phyloP scores from a whole-genome alignment of 2,113 vertebrate species.

The Gambusia holbrooki region DNA sequence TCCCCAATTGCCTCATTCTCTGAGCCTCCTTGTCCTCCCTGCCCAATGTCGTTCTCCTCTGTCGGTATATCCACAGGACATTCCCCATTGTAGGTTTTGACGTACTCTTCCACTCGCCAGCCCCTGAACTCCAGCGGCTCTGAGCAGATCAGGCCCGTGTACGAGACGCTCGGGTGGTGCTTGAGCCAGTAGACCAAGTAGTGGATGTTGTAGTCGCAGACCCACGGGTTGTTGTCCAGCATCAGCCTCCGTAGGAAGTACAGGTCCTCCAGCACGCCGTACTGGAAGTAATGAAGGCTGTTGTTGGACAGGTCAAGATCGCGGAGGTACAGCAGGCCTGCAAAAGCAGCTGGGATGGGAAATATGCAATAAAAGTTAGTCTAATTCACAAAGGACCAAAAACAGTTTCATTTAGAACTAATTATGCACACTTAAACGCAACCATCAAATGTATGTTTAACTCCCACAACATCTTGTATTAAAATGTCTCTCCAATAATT shows the following conservation, averaged over 20 bases:
- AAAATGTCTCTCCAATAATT: not conserved
- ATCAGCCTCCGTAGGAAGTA: slow-evolving; percentile 91
- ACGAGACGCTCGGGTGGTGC: slow-evolving; percentile 89
- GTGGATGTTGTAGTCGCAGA: slow-evolving; percentile 97
- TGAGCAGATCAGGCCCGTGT: slow-evolving; percentile 89
- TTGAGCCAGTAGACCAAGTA: slow-evolving; percentile 98
- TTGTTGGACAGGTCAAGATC: slow-evolving; percentile 96
- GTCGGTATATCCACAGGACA: slow-evolving; percentile 89
- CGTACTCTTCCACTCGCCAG: slow-evolving; percentile 92
- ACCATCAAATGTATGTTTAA: not conserved
- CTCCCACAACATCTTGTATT: not conserved
- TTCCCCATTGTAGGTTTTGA: slow-evolving; percentile 95
- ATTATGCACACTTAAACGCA: not conserved
- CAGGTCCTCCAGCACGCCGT: slow-evolving; percentile 93
- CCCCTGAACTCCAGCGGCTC: slow-evolving; percentile 89
- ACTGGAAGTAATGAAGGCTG: slow-evolving; percentile 90
- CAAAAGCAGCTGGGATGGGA: slow-evolving; percentile 86
- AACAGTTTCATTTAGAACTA: not conserved
- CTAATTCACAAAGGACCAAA: not conserved
- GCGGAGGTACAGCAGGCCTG: slow-evolving; percentile 88
- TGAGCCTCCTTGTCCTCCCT: slow-evolving; percentile 76
- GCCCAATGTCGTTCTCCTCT: slow-evolving; percentile 65
- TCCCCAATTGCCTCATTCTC: slow-evolving; percentile 77
- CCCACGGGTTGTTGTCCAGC: slow-evolving; percentile 92
- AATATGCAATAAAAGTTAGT: not conserved